Evolutionary conservation across 1,140 invertebrate genomes (phyloP).

Genomic region (Lordiphosa clarofinis): DNA sequence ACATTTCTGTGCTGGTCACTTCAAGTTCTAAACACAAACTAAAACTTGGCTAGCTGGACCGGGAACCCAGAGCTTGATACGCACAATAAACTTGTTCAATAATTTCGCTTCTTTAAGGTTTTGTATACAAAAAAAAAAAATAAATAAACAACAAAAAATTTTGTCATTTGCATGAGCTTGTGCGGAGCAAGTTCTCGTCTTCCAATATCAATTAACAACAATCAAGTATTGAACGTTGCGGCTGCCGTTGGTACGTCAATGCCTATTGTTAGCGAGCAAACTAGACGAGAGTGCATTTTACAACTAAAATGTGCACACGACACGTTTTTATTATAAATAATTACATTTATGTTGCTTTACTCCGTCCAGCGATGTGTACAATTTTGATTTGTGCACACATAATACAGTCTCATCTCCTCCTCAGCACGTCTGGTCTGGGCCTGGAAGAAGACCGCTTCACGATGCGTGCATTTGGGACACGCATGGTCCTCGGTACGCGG

Average conservation of each 20-base stretch:
- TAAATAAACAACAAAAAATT: not conserved
- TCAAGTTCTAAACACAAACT: slow-evolving; percentile 65
- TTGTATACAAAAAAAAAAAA: not conserved
- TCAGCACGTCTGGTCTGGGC: slow-evolving; percentile 95
- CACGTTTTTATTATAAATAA: slow-evolving; percentile 13
- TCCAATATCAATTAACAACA: slow-evolving; percentile 24
- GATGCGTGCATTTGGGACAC: slow-evolving; percentile 96
- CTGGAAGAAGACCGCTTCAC: slow-evolving; percentile 91
- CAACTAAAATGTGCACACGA: slow-evolving; percentile 17
- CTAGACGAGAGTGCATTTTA: not conserved
- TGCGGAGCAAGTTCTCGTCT: slow-evolving; percentile 2
- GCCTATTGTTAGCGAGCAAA: not conserved
- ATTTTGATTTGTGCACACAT: slow-evolving; percentile 96
- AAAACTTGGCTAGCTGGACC: slow-evolving; percentile 22
- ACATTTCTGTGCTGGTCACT: slow-evolving; percentile 53
- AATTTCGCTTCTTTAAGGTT: slow-evolving; percentile 43
- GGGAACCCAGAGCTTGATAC: slow-evolving; percentile 35
- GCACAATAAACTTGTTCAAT: slow-evolving; percentile 73
- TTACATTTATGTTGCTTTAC: slow-evolving; percentile 81
- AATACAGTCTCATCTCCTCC: slow-evolving; percentile 99
- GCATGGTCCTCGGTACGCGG: slow-evolving; percentile 99
- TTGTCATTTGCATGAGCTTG: slow-evolving; percentile 51
- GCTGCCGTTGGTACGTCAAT: slow-evolving; percentile 12
- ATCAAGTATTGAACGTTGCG: slow-evolving; percentile 25
- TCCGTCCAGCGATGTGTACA: slow-evolving; percentile 99